Conservation (phyloP, 2,888 invertebrate genomes). For the Formica aserva region DNA sequence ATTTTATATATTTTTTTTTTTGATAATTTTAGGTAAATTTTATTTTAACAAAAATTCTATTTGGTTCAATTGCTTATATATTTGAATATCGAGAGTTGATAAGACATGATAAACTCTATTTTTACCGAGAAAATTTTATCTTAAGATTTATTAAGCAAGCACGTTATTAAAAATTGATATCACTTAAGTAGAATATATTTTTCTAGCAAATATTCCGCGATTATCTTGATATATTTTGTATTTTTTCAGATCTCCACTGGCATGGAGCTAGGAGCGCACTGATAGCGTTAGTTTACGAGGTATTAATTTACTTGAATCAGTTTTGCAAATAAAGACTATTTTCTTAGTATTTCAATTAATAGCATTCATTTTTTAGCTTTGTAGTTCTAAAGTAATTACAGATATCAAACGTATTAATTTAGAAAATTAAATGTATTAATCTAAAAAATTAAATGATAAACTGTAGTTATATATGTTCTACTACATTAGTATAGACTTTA, state of each 20-base stretch:
- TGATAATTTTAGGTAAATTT: background rate
- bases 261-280: slow-evolving; percentile 86
- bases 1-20: background rate
- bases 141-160: background rate
- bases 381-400: background rate
- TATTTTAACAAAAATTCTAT: background rate
- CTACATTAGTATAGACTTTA: background rate
- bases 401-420: background rate
- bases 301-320: slow-evolving; percentile 51
- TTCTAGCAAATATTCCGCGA: background rate
- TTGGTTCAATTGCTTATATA: background rate
- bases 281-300: slow-evolving; percentile 85
- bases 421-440: background rate
- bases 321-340: background rate
- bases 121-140: background rate
- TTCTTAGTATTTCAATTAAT: background rate
- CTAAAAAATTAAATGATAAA: slow-evolving; percentile 7
- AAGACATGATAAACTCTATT: background rate
- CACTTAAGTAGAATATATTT: background rate
- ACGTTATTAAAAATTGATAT: background rate
- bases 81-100: background rate
- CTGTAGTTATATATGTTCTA: background rate
- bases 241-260: slow-evolving; percentile 86
- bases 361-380: background rate
- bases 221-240: slow-evolving; percentile 20